Conservation (phyloP, 1,140 invertebrate genomes). For the Muscidifurax raptorellus region DNA sequence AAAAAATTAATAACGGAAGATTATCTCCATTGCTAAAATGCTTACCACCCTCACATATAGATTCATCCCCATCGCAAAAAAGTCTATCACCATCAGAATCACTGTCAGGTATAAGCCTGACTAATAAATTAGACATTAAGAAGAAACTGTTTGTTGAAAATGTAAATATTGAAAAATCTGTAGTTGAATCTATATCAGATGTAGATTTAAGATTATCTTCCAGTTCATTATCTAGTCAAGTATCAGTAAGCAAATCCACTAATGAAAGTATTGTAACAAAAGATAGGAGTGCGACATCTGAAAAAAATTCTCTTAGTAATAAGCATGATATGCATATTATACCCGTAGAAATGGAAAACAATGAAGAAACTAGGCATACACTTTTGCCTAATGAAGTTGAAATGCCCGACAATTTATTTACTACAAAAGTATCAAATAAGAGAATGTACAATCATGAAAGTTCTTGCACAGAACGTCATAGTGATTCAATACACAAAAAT, state of each 20-base stretch:
- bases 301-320: not conserved
- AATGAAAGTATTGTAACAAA: not conserved
- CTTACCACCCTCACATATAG: no score
- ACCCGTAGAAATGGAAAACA: not conserved
- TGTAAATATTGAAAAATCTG: slow-evolving; percentile 25
- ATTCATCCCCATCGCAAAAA: not conserved
- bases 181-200: not conserved
- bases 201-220: not conserved
- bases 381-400: not conserved
- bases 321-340: not conserved
- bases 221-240: not conserved
- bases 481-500: not conserved
- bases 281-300: not conserved
- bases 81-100: not conserved
- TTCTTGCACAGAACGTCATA: not conserved
- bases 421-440: not conserved
- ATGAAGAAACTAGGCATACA: not conserved
- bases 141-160: not conserved
- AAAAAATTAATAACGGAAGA: not conserved
- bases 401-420: no score
- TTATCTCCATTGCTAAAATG: no score
- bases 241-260: not conserved
- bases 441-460: not conserved
- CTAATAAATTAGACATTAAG: not conserved
- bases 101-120: not conserved